Evolutionary conservation across 1,140 invertebrate species (phyloP).

Genomic region (Nilaparvata lugens): DNA sequence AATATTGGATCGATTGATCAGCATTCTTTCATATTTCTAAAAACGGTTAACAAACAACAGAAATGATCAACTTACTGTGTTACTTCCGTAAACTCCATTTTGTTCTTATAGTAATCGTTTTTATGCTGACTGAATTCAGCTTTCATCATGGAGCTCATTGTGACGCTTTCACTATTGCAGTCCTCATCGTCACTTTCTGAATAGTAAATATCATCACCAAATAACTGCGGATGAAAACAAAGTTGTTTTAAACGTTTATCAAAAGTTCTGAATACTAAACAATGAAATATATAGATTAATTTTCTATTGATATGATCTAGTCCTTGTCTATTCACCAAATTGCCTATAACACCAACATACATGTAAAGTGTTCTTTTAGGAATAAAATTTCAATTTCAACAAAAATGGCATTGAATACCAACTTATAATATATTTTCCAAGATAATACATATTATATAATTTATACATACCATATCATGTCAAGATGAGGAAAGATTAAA

Average conservation of each 20-base stretch:
- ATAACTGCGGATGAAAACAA: background rate
- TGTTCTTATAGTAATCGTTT: slow-evolving; percentile 49
- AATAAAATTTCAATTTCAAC: too few species aligned
- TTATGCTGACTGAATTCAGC: slow-evolving; percentile 81
- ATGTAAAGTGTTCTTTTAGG: too few species aligned
- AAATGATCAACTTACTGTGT: background rate
- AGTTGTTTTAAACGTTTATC: background rate
- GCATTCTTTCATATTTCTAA: too few species aligned
- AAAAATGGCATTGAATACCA: too few species aligned
- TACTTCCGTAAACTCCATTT: slow-evolving; percentile 35
- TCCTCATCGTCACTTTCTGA: slow-evolving; percentile 17
- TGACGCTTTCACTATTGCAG: slow-evolving; percentile 32
- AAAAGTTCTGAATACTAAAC: background rate
- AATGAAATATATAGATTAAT: background rate
- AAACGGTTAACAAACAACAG: too few species aligned
- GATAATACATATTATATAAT: too few species aligned
- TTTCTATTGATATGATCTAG: background rate
- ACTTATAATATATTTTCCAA: too few species aligned
- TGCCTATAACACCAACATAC: too few species aligned
- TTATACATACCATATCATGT: too few species aligned
- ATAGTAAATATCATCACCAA: background rate
- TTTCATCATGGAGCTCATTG: slow-evolving; percentile 43
- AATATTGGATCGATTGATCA: too few species aligned
- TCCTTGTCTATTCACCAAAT: too few species aligned
- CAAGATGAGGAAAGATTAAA: too few species aligned